Percentiles rank a stretch among this genome's conserved stretches.
Evolutionary conservation across 2,888 invertebrate species (phyloP).

Genomic region (Aphodius sticticus): DNA sequence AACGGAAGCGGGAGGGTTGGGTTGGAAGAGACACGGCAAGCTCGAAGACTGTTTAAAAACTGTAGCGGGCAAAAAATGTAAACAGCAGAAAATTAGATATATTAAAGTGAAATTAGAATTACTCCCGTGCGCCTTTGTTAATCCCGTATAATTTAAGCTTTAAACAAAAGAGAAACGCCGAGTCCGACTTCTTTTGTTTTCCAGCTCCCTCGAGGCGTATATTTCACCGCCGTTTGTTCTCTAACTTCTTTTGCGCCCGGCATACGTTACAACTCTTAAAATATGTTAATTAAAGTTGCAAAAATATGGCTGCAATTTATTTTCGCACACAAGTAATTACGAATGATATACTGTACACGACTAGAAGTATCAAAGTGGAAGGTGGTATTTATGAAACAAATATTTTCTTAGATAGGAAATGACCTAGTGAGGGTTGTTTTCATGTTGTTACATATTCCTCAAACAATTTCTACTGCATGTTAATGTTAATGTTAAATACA

Average conservation of each 20-base stretch:
- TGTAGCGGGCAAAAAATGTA: conserved; percentile 23
- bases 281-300: background rate
- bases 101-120: conserved; percentile 21
- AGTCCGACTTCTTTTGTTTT: background rate
- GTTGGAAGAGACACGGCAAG: conserved; percentile 23
- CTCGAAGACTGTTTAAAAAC: conserved; percentile 10
- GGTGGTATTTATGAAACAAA: background rate
- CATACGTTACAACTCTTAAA: conserved; percentile 4
- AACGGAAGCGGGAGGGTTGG: conserved; percentile 28
- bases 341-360: background rate
- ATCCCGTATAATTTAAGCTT: background rate
- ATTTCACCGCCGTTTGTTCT: conserved; percentile 4
- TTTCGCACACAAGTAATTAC: background rate
- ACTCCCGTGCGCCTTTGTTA: conserved; percentile 4
- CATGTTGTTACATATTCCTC: too few relatives aligned
- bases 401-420: too few relatives aligned
- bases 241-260: background rate
- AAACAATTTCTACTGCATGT: too few relatives aligned
- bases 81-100: conserved; percentile 31
- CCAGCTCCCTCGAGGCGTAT: background rate
- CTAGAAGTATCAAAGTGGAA: background rate
- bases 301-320: background rate
- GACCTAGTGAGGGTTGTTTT: too few relatives aligned
- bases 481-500: too few relatives aligned
- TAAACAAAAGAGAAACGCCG: background rate